phyloP scores from a whole-genome alignment of 2,797 vertebrate species.

The Podargus strigoides region DNA sequence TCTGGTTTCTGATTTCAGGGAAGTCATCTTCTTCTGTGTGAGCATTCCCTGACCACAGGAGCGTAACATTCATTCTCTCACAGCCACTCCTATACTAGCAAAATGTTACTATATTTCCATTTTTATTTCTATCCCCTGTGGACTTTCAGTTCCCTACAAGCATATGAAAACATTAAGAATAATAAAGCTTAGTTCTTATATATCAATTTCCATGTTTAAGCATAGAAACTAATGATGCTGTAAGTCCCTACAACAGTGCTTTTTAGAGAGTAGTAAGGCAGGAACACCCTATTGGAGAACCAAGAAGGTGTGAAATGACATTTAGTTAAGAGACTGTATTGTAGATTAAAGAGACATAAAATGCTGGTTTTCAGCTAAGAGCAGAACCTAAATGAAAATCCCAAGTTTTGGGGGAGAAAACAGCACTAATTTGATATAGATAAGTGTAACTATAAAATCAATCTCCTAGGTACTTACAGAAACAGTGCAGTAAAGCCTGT shows the following conservation, averaged over 20 bases:
- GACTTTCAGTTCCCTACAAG: conserved; percentile 33
- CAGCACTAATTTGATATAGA: conserved; percentile 21
- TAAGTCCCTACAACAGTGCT: conserved; percentile 39
- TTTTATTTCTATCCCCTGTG: conserved; percentile 40
- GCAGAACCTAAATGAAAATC: conserved; percentile 39
- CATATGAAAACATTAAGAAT: conserved; percentile 56
- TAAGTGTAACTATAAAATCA: conserved; percentile 16
- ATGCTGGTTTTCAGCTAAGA: conserved; percentile 33
- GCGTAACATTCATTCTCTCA: background rate
- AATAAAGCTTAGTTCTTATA: conserved; percentile 53
- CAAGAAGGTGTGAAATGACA: conserved; percentile 63
- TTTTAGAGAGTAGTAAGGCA: conserved; percentile 54
- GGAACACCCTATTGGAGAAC: conserved; percentile 56
- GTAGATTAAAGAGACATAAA: conserved; percentile 56
- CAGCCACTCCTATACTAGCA: conserved; percentile 13
- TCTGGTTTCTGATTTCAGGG: background rate
- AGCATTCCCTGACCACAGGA: background rate
- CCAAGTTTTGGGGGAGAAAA: background rate
- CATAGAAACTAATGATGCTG: conserved; percentile 59
- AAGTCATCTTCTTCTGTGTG: background rate
- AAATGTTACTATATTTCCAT: conserved; percentile 31
- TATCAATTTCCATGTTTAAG: conserved; percentile 58
- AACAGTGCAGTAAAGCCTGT: background rate
- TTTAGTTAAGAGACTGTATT: conserved; percentile 50
- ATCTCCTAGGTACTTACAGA: background rate